Evolutionary conservation across 2,888 invertebrate genomes (phyloP).

Genomic region (Heliconius erato): DNA sequence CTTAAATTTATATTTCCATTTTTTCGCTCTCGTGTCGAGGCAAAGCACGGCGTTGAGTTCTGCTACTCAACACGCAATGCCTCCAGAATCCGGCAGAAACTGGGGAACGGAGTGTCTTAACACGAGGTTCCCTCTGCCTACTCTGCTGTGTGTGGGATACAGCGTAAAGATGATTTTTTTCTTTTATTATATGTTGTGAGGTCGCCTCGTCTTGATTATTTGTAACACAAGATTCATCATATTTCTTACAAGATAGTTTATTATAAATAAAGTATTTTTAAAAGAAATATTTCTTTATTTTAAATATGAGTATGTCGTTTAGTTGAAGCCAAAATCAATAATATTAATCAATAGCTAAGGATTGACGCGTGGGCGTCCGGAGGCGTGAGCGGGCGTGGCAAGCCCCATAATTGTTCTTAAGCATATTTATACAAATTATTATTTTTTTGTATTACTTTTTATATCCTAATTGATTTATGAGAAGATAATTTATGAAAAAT

Average conservation of each 20-base stretch:
- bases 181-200: too few relatives aligned
- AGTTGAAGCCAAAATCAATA: conserved; percentile 28
- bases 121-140: too few relatives aligned
- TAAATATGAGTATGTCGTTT: background rate
- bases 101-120: too few relatives aligned
- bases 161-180: too few relatives aligned
- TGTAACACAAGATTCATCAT: background rate
- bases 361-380: conserved; percentile 59
- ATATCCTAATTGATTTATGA: background rate
- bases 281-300: background rate
- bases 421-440: conserved; percentile 22
- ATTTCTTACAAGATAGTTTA: background rate
- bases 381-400: conserved; percentile 72
- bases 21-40: too few relatives aligned
- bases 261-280: background rate
- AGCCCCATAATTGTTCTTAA: conserved; percentile 30
- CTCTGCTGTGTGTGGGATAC: too few relatives aligned
- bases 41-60: too few relatives aligned
- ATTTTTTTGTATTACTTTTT: conserved; percentile 24
- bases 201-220: too few relatives aligned
- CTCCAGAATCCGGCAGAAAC: too few relatives aligned
- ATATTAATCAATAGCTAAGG: conserved; percentile 37
- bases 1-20: too few relatives aligned
- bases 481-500: background rate
- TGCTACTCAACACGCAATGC: too few relatives aligned